These are phyloP conservation scores for Zoanthus sansibaricus DNA, from an alignment of 92 coral and sea anemone species.

Conservation along the genomic window DNA sequence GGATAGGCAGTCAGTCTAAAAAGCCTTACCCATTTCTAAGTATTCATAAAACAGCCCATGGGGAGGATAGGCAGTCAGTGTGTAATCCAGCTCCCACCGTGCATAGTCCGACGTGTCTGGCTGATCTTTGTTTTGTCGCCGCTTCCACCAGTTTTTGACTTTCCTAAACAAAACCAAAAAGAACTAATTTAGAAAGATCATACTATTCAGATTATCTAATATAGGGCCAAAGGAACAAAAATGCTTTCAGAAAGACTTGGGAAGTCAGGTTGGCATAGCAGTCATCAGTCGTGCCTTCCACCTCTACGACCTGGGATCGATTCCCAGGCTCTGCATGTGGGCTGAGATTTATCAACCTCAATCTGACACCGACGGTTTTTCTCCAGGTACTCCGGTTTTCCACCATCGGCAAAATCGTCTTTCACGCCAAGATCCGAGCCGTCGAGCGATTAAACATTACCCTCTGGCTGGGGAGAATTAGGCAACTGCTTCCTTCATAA, in stretches of 20 bases:
- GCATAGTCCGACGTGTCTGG: constrained; percentile 75
- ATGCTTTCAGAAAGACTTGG: neutral
- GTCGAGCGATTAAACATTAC: too few relatives aligned
- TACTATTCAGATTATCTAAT: neutral
- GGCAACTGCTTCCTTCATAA: too few relatives aligned
- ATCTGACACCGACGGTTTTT: too few relatives aligned
- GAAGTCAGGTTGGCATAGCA: too few relatives aligned
- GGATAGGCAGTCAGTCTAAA: constrained; percentile 79
- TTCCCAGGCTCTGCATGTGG: too few relatives aligned
- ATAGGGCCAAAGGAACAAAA: neutral
- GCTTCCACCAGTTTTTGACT: constrained; percentile 84
- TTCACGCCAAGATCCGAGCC: too few relatives aligned
- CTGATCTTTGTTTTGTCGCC: constrained; percentile 77
- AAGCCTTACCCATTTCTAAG: constrained; percentile 88
- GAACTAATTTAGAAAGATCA: neutral
- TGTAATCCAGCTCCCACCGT: constrained; percentile 93
- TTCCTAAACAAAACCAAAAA: constrained; percentile 59
- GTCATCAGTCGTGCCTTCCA: too few relatives aligned
- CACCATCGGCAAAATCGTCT: too few relatives aligned
- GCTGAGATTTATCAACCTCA: too few relatives aligned
- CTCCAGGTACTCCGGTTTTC: too few relatives aligned
- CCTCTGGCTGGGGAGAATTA: too few relatives aligned
- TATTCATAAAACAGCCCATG: constrained; percentile 97
- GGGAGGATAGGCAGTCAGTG: constrained; percentile 78
- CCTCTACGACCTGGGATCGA: too few relatives aligned